Conservation (phyloP, 2,888 invertebrate species). For the Elgonia sp. region DNA sequence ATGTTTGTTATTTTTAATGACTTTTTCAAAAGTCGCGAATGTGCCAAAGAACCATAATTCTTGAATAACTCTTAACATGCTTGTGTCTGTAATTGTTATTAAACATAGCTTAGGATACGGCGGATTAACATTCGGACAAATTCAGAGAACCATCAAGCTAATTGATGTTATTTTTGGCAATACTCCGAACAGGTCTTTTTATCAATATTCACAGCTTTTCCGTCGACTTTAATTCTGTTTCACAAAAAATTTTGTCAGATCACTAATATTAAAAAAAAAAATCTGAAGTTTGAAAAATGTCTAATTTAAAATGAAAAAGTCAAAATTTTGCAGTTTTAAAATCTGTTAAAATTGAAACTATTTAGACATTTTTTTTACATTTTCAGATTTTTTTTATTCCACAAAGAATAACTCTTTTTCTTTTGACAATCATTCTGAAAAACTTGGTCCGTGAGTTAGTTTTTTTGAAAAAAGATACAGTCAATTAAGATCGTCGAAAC, state of each 20-base stretch:
- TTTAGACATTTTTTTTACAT: too few species aligned
- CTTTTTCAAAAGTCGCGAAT: constrained; percentile 72
- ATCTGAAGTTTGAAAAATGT: too few species aligned
- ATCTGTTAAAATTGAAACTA: too few species aligned
- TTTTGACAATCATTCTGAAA: neutral
- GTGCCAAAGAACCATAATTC: constrained; percentile 68
- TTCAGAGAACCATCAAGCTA: constrained; percentile 47
- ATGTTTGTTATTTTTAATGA: constrained; percentile 68
- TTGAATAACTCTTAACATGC: constrained; percentile 50
- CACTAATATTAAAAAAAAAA: too few species aligned
- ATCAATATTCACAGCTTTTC: constrained; percentile 18
- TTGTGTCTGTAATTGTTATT: constrained; percentile 67
- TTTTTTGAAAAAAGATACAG: constrained; percentile 14
- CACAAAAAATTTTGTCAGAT: neutral
- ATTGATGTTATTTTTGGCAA: constrained; percentile 60
- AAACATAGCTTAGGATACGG: constrained; percentile 44
- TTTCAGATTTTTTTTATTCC: too few species aligned
- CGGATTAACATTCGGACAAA: constrained; percentile 42
- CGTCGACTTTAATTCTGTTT: neutral
- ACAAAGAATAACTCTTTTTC: neutral
- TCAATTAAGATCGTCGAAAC: constrained; percentile 28
- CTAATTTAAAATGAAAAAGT: too few species aligned
- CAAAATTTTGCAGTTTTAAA: too few species aligned
- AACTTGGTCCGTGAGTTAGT: neutral
- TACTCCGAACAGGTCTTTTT: constrained; percentile 22